Evolutionary conservation across 2,113 vertebrate genomes (phyloP).

Genomic region (Stictonetta naevosa): DNA sequence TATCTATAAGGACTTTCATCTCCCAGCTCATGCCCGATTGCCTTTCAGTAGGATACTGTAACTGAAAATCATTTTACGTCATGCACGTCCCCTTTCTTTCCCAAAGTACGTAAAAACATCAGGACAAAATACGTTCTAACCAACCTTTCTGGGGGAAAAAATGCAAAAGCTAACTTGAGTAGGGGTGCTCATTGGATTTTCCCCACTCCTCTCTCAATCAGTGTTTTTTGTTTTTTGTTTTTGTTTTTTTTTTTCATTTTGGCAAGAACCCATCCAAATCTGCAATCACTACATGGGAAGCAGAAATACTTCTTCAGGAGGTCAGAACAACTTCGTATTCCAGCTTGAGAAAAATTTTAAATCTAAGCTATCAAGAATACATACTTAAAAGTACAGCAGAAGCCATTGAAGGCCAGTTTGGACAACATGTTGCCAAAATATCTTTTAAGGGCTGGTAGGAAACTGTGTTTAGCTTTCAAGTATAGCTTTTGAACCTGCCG

Average conservation of each 20-base stretch:
- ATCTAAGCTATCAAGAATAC: neutral
- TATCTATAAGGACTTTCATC: neutral
- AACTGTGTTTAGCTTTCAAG: slow-evolving; percentile 35
- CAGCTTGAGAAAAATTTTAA: neutral
- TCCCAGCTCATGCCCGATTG: neutral
- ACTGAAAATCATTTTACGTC: neutral
- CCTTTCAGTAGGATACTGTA: neutral
- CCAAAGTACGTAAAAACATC: neutral
- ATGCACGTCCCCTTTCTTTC: neutral
- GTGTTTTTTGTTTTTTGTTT: neutral
- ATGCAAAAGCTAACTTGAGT: neutral
- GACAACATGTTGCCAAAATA: neutral
- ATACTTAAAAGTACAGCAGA: neutral
- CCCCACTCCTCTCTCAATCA: neutral
- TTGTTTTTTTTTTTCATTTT: neutral
- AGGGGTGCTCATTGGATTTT: neutral
- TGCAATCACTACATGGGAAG: neutral
- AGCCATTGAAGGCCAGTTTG: neutral
- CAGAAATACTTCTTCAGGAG: neutral
- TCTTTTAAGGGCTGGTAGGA: neutral
- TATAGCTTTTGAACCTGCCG: neutral
- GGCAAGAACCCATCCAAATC: neutral
- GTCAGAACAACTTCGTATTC: neutral
- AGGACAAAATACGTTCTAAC: neutral
- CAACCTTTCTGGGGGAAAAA: neutral